Conservation (phyloP, 2,888 invertebrate genomes). For the Tholera decimalis region DNA sequence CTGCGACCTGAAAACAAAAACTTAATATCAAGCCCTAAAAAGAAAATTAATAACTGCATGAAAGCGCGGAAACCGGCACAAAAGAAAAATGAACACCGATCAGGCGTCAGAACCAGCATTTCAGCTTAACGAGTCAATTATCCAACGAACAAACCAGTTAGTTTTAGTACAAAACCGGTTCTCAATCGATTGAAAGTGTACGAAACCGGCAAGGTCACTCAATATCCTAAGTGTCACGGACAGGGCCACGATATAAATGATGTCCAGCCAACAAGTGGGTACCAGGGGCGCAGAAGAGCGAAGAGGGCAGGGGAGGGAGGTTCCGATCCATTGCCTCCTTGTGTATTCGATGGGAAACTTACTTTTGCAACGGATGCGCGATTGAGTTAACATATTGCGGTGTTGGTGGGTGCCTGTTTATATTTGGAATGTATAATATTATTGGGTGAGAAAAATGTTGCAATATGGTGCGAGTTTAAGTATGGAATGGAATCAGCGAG, state of each 20-base stretch:
- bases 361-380: constrained; percentile 57
- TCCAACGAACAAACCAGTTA: constrained; percentile 10
- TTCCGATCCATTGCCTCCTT: constrained; percentile 61
- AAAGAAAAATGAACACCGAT: constrained; percentile 18
- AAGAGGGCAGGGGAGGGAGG: constrained; percentile 14
- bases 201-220: constrained; percentile 44
- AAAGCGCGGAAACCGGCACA: background rate
- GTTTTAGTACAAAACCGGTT: constrained; percentile 38
- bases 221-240: constrained; percentile 57
- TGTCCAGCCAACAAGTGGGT: constrained; percentile 75
- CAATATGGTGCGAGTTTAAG: background rate
- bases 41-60: constrained; percentile 19
- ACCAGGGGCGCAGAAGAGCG: background rate
- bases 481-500: background rate
- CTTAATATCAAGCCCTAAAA: background rate
- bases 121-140: constrained; percentile 26
- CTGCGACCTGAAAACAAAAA: background rate
- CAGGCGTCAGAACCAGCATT: constrained; percentile 22
- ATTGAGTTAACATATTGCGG: constrained; percentile 59
- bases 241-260: constrained; percentile 65
- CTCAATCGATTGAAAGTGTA: constrained; percentile 33
- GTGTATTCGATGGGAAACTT: constrained; percentile 56
- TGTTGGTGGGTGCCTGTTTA: constrained; percentile 33
- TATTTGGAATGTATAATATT: constrained; percentile 21
- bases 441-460: background rate